These are phyloP conservation scores for Heterochromis multidens DNA, from an alignment of 2,113 vertebrate genomes.

Conservation along the genomic window DNA sequence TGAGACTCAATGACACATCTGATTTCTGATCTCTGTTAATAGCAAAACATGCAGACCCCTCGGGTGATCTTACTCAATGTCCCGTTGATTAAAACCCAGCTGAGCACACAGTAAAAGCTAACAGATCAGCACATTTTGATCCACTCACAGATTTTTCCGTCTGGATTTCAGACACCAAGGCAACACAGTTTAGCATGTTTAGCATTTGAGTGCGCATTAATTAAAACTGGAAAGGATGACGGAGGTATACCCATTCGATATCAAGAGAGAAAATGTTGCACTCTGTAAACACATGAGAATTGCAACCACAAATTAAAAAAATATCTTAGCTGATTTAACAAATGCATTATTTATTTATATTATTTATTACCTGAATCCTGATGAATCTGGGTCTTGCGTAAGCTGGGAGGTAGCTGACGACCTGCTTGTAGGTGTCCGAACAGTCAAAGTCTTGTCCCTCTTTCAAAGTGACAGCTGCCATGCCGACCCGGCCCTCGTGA, in stretches of 20 bases:
- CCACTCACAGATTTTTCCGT: neutral
- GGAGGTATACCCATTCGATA: too few species aligned
- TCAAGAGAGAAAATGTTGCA: too few species aligned
- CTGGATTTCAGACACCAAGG: neutral
- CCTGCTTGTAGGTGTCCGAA: constrained; percentile 63
- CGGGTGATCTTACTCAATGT: neutral
- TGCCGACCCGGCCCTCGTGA: constrained; percentile 86
- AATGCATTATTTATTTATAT: neutral
- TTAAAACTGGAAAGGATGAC: neutral
- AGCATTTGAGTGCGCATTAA: neutral
- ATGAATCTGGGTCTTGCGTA: constrained; percentile 86
- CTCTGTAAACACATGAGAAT: neutral
- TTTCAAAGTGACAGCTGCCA: constrained; percentile 82
- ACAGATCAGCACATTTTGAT: neutral
- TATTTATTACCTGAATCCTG: constrained; percentile 80
- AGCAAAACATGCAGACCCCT: neutral
- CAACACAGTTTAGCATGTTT: neutral
- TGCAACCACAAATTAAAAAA: neutral
- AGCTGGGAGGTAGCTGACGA: constrained; percentile 73
- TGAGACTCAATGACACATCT: neutral
- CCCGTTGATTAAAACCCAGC: neutral
- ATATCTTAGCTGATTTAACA: neutral
- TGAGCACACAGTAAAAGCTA: neutral
- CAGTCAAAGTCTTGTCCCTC: constrained; percentile 78
- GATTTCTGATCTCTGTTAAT: neutral